Evolutionary conservation across 1,140 invertebrate genomes (phyloP).

Genomic region (Pantala flavescens): DNA sequence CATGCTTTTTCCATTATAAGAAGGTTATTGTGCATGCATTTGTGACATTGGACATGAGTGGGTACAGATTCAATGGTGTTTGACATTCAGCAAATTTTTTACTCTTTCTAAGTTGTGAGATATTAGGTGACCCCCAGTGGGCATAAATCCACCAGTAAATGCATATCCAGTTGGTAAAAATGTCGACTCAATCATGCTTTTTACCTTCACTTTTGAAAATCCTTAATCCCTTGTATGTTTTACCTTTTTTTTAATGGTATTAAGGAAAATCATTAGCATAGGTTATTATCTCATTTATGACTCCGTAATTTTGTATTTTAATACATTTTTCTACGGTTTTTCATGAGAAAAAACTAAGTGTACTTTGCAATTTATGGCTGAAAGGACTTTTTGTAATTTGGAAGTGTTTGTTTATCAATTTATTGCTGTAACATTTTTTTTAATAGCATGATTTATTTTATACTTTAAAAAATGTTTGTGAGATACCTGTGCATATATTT

Average conservation of each 20-base stretch:
- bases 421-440: neutral
- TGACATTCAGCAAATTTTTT: no score
- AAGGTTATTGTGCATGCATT: no score
- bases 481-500: constrained; percentile 10
- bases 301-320: neutral
- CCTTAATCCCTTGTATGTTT: neutral
- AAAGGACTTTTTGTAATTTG: neutral
- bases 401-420: neutral
- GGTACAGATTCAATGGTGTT: no score
- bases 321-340: neutral
- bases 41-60: no score
- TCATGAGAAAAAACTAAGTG: neutral
- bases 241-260: neutral
- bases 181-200: neutral
- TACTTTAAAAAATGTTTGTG: neutral
- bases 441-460: constrained; percentile 1
- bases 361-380: constrained; percentile 1
- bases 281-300: neutral
- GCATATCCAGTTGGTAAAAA: neutral
- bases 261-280: neutral
- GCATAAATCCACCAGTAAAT: neutral
- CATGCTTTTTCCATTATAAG: no score
- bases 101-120: no score
- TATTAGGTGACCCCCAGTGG: no score
- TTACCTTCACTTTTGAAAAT: neutral